Base-by-base conservation (phyloP, 1,140 invertebrate species). In the Microplitis mediator region DNA sequence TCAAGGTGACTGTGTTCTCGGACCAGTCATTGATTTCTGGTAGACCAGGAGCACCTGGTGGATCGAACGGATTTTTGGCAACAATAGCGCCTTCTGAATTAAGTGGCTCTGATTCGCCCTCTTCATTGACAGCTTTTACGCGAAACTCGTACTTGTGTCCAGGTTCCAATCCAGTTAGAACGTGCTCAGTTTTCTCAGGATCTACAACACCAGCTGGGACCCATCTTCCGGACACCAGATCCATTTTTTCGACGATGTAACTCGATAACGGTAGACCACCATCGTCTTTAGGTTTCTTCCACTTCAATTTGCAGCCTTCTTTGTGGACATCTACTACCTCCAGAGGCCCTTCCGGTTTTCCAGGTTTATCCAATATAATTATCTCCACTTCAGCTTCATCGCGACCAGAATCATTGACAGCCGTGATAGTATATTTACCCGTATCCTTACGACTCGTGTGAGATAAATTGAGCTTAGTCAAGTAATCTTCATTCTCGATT, bases 331-430 rank as follows among this genome's bases (percentile, higher is more conserved):
- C 96, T 0, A 90, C 91, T 3, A 98, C 95, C 84, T 97, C 95
- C 0, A 99, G 83, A 2, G 97, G 97, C 56, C 97, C 97, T 88
- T 98, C 95, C 0, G 98, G 98, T 78, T 94, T 94, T 52, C 93
- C 92, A 66, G 98, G 98, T 82, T 97, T 98, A 81, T 98, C 97
- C 51, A 98, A 89, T 69, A 99, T 94, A 77, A 93, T 93, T 32
- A 99, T 94, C 86, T 99, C 95, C 11, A 99, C 94, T 4, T 95
- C 93, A 63, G 96, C 97, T 84, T 98, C 95, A 84, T 99, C 97
- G 51, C 94, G 90, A 9, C 98, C 98, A 71, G 95, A 96, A 39
- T 92, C 91, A 81, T 99, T 99, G 73, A 95, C 93, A 11, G 97
- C 97, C 77, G 91, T 93, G 39, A 99, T 91, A 1, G 92, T 95